A percentile compares a stretch with the other conserved stretches of the same genome.
Conservation (phyloP, 2,888 invertebrate genomes). For the Ornithoptera alexandrae region DNA sequence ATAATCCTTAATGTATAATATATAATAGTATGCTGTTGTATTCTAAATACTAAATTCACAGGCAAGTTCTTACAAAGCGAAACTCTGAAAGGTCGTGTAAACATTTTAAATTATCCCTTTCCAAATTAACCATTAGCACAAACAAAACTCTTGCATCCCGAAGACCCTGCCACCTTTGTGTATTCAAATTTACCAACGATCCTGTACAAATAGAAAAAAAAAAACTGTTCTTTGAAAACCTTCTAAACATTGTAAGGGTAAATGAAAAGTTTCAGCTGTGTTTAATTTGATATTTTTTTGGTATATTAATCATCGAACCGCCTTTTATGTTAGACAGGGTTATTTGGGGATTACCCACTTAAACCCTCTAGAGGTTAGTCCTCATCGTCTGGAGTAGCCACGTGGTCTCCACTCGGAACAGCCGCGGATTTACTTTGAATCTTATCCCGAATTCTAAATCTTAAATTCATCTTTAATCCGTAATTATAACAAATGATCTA, state of each 20-base stretch:
- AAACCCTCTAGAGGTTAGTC: no score
- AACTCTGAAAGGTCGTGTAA: slow-evolving; percentile 1
- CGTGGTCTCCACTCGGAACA: no score
- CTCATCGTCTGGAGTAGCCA: no score
- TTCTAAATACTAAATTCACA: neutral
- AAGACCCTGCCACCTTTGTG: slow-evolving; percentile 14
- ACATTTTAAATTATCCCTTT: neutral
- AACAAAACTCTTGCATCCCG: slow-evolving; percentile 2
- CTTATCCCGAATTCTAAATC: no score
- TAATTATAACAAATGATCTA: no score
- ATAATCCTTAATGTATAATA: no score
- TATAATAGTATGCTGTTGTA: neutral
- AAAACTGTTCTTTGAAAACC: neutral
- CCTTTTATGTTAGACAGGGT: no score
- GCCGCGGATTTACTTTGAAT: no score
- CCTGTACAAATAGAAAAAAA: slow-evolving; percentile 13
- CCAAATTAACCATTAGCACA: neutral
- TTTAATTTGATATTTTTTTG: neutral
- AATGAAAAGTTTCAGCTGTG: neutral
- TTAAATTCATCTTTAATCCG: no score
- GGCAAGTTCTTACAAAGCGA: neutral
- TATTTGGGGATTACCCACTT: no score
- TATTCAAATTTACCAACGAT: slow-evolving; percentile 18
- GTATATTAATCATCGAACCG: no score
- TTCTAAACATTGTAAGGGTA: neutral